Conservation (phyloP, 2,113 vertebrate genomes). For the Colius striatus region DNA sequence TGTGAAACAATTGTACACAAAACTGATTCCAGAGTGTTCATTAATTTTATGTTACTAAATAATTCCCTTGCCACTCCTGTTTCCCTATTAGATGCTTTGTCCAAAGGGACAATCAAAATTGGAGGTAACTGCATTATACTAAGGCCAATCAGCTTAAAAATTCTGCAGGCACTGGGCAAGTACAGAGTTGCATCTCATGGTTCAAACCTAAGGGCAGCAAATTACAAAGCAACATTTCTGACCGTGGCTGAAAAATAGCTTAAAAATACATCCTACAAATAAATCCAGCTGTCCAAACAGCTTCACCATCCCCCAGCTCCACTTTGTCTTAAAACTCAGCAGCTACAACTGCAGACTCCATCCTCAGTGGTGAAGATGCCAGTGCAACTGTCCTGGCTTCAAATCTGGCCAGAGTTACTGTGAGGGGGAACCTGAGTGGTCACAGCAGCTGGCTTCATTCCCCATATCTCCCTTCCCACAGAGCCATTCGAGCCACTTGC, state of each 20-base stretch:
- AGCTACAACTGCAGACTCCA: not conserved
- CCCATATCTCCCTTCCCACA: not conserved
- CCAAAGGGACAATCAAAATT: not conserved
- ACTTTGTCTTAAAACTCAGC: not conserved
- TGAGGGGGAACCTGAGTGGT: accelerated
- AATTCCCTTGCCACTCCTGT: not conserved
- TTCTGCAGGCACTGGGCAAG: not conserved
- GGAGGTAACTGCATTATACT: not conserved
- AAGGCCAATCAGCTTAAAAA: not conserved
- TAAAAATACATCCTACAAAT: not conserved
- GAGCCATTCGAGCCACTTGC: not conserved
- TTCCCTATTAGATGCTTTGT: not conserved
- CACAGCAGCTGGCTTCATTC: not conserved
- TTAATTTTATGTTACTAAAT: not conserved
- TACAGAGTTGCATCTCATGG: not conserved
- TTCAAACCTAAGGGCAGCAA: not conserved
- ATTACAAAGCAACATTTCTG: not conserved
- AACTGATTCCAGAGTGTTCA: not conserved
- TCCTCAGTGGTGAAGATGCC: not conserved
- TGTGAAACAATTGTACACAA: not conserved
- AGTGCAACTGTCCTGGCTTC: not conserved
- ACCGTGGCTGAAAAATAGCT: not conserved
- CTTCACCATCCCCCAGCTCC: not conserved
- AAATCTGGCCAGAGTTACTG: not conserved
- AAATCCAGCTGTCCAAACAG: constrained; percentile 33